Evolutionary conservation across 2,113 vertebrate species (phyloP), one percentile per base, ranked within the genome.

Genomic region (Podarcis muralis): DNA sequence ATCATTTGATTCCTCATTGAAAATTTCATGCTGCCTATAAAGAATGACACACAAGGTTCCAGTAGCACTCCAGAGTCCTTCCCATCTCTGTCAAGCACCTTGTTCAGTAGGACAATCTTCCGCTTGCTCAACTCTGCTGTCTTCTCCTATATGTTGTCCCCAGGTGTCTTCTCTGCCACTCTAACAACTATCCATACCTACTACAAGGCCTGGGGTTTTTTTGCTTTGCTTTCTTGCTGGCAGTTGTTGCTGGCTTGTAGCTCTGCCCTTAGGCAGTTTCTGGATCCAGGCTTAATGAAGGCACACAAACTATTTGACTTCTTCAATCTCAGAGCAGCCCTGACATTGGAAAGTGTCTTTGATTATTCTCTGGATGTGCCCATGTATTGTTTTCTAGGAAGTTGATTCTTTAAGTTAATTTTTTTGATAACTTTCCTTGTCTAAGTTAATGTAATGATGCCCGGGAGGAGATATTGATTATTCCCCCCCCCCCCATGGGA

Each of bases 221-320:
- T 62, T 76, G 22, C 87, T 77, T 32, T 81, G 37, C 32, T 2
- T 62, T 71, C 53, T 83, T 78, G 80, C 0, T 4, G 40, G 65
- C 0, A 2, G n/a, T 59, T 80, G 68, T 78, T 93, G 15, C 72
- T 89, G 75, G 84, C 81, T 89, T 57, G 68, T 78, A 86, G 87
- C 86, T 94, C 37, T 93, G 93, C 92, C 72, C 91, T 81, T 90
- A 85, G 92, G 92, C 81, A 65, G 27, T 91, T 40, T n/a, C 23
- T 80, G 89, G 89, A 59, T 91, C 90, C 30, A 2, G 40, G 30
- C 92, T 85, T 91, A 66, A 90, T 25, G 71, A 87, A 3, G 15
- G 87, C 22, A 83, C 83, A 88, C 57, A 79, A 15, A 75, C 57
- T 32, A 32, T 48, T 37, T 68, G 59, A 35, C 65, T 88, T 85